These are phyloP conservation scores for Sciurus carolinensis DNA, from an alignment of 2,797 vertebrate species.

Conservation along the genomic window DNA sequence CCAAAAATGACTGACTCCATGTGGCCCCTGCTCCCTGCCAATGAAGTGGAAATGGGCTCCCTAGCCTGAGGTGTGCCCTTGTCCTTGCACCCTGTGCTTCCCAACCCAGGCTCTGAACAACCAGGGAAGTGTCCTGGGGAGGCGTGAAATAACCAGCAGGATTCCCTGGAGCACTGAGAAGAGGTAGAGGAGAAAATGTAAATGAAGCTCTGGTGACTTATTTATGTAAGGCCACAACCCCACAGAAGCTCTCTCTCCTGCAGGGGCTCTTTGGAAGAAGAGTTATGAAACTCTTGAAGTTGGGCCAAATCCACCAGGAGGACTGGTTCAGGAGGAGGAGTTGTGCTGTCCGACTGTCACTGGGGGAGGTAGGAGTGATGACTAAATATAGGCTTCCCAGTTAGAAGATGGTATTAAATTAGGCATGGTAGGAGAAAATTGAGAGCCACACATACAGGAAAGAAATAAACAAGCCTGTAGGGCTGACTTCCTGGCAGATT, in stretches of 20 bases:
- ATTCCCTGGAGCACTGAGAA: neutral
- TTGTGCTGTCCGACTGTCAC: neutral
- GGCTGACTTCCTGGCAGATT: neutral
- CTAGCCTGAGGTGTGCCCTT: neutral
- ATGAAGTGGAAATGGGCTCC: neutral
- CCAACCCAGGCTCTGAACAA: neutral
- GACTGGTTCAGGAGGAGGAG: neutral
- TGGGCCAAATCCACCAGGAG: neutral
- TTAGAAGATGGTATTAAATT: too few species aligned
- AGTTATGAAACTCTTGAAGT: neutral
- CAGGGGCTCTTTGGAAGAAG: neutral
- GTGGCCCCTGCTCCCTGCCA: fast-evolving
- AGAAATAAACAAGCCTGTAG: neutral
- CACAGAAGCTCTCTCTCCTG: too few species aligned
- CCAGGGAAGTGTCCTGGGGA: neutral
- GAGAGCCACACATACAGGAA: neutral
- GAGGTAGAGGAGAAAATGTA: neutral
- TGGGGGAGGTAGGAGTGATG: neutral
- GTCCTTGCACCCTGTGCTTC: neutral
- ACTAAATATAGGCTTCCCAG: too few species aligned
- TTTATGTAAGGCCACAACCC: neutral
- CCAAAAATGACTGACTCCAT: neutral
- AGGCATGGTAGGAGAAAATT: neutral
- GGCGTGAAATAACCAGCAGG: neutral
- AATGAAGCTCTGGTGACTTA: neutral